Evolutionary conservation across 2,888 invertebrate genomes (phyloP).

Genomic region (Philopedon plagiatum): DNA sequence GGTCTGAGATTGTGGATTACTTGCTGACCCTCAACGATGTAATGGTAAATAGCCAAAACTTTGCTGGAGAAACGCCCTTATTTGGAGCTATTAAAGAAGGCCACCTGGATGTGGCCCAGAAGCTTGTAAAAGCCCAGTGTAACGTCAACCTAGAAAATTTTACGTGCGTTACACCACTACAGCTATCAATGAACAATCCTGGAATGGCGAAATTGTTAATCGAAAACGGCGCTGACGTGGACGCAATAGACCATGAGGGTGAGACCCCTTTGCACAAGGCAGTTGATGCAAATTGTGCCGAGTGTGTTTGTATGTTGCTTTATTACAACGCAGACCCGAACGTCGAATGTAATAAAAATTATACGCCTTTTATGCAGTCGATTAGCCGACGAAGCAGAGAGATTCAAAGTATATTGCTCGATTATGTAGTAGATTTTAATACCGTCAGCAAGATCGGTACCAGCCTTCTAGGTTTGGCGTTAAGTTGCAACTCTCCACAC

Average conservation of each 20-base stretch:
- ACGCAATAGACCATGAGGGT: slow-evolving; percentile 54
- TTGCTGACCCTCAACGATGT: slow-evolving; percentile 54
- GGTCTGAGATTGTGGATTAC: slow-evolving; percentile 55
- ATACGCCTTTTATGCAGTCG: slow-evolving; percentile 59
- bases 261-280: slow-evolving; percentile 59
- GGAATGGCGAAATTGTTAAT: slow-evolving; percentile 55
- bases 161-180: slow-evolving; percentile 57
- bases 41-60: slow-evolving; percentile 56
- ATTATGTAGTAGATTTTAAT: slow-evolving; percentile 58
- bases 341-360: slow-evolving; percentile 46
- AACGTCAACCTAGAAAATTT: slow-evolving; percentile 56
- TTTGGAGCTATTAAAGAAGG: slow-evolving; percentile 53
- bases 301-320: slow-evolving; percentile 59
- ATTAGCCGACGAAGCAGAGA: slow-evolving; percentile 46
- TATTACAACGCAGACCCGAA: slow-evolving; percentile 60
- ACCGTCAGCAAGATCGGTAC: slow-evolving; percentile 47
- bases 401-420: slow-evolving; percentile 54
- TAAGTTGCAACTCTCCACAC: slow-evolving; percentile 52
- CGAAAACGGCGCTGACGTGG: slow-evolving; percentile 57
- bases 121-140: slow-evolving; percentile 56
- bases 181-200: slow-evolving; percentile 53
- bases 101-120: slow-evolving; percentile 44
- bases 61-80: slow-evolving; percentile 57
- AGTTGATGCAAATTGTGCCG: slow-evolving; percentile 49
- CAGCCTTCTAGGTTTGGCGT: slow-evolving; percentile 54